A percentile compares a stretch with the other conserved stretches of the same genome.
These are phyloP conservation scores for Craniophora ligustri DNA, from an alignment of 2,888 invertebrate genomes.

Conservation along the genomic window DNA sequence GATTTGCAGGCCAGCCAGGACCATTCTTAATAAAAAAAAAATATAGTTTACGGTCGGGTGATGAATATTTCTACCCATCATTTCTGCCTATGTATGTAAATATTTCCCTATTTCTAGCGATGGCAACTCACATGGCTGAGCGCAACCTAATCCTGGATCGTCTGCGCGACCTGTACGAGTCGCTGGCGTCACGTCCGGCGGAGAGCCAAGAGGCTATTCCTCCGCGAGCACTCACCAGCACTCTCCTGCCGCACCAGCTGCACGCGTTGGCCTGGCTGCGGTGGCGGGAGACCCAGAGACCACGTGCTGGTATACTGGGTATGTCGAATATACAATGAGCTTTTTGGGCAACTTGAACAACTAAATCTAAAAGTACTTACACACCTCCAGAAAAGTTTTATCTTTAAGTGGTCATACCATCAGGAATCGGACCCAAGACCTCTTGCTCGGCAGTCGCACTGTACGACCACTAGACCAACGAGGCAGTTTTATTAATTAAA, in stretches of 20 bases:
- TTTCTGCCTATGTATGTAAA: not conserved
- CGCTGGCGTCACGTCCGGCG: slow-evolving; percentile 90
- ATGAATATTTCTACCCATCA: no score
- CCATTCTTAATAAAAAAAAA: no score
- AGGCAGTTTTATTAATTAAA: no score
- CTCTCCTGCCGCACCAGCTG: slow-evolving; percentile 94
- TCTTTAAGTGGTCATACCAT: no score
- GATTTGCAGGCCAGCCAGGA: no score
- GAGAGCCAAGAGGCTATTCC: slow-evolving; percentile 88
- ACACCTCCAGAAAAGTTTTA: no score
- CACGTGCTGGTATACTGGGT: slow-evolving; percentile 96
- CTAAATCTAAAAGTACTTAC: no score
- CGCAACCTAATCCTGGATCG: slow-evolving; percentile 92
- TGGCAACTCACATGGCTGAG: slow-evolving; percentile 91
- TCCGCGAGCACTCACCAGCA: slow-evolving; percentile 90
- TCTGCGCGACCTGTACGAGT: slow-evolving; percentile 91
- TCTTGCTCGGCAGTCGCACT: no score
- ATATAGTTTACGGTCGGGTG: no score
- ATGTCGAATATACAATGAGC: slow-evolving; percentile 1
- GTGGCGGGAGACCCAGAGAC: slow-evolving; percentile 96
- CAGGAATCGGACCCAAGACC: no score
- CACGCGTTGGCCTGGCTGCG: slow-evolving; percentile 95
- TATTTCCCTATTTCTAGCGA: slow-evolving; percentile 74
- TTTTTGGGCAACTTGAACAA: not conserved
- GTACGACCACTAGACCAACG: no score